Percentiles rank a stretch among this genome's conserved stretches.
These are phyloP conservation scores for Macaca mulatta DNA, from an alignment of 2,113 vertebrate species.

Conservation along the genomic window DNA sequence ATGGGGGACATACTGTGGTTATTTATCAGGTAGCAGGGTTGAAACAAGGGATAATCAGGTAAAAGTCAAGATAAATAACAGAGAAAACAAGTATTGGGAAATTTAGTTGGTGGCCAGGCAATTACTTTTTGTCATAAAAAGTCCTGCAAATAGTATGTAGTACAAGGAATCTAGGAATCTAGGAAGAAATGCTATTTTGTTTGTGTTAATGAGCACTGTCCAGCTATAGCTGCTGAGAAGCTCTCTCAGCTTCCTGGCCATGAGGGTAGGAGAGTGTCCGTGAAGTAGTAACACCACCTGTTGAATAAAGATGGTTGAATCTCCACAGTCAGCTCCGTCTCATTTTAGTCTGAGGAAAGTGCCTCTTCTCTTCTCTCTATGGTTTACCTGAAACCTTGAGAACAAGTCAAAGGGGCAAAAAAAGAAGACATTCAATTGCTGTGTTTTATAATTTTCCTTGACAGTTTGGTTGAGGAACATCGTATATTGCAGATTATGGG, in stretches of 20 bases:
- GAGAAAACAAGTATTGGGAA: background rate
- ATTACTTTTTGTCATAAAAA: background rate
- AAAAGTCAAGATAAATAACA: background rate
- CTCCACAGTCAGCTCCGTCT: background rate
- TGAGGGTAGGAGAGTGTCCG: background rate
- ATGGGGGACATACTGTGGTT: background rate
- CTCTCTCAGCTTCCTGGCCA: background rate
- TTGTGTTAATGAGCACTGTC: background rate
- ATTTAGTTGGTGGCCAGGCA: background rate
- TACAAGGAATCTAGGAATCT: background rate
- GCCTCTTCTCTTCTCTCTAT: background rate
- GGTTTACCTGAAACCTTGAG: background rate
- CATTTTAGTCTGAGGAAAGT: background rate
- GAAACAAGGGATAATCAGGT: background rate
- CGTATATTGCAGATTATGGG: background rate
- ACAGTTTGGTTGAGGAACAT: background rate
- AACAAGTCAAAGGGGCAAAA: background rate
- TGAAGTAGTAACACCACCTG: background rate
- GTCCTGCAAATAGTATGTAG: no score
- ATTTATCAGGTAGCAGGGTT: background rate
- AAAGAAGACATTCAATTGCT: background rate
- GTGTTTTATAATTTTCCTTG: background rate
- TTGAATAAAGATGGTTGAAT: background rate
- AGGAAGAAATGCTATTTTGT: background rate
- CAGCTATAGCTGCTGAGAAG: background rate